Base-by-base conservation (phyloP, 2,888 invertebrate species). In the Agrotis clavis region DNA sequence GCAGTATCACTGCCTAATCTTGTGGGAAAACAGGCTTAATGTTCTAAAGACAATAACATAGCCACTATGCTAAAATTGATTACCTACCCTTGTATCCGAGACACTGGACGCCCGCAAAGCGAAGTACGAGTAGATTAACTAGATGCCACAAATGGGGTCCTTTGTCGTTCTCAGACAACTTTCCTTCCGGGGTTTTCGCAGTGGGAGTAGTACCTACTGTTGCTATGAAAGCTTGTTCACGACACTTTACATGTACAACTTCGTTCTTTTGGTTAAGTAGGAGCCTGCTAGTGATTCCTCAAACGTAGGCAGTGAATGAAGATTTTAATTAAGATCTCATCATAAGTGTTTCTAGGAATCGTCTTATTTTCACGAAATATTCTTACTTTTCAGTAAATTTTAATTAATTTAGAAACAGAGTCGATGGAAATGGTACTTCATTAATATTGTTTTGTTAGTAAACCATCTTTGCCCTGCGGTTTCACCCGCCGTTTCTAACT, bases 61-160 rank as follows among this genome's bases (percentile, higher is more conserved):
- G 19, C 45, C 19, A 59, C 19, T 18, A 62, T 35, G 62, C 25
- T 56, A 16, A 18, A 50, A 73, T 64, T 50, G 2, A 66, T 74
- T 18, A 47, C 21, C 25, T 18, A 47, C 21, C 25, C 7, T 41
- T 11, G 41, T 67, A 51, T 53, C 51, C 57, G 25, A 19, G 51
- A 25, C 41, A 60, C 51, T 48, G 47, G 25, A 51, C 41, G 48
- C 11, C 11, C 51, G 16, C n/a, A 35, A 19, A 48, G 13, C n/a
- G 76, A 74, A 69, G 21, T n/a, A n/a, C n/a, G n/a, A n/a, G n/a
- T 63, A 18, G 63, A 63, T 70, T 59, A 53, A 59, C 63, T 59
- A 64, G 62, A 76, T 75, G 70, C 48, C 59, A 30, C 19, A 59
- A 75, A 69, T 69, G 41, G 57, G 30, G n/a, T 30, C 53, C 62